These are phyloP conservation scores for Macrotus californicus DNA, from an alignment of 2,113 vertebrate species.

Conservation along the genomic window DNA sequence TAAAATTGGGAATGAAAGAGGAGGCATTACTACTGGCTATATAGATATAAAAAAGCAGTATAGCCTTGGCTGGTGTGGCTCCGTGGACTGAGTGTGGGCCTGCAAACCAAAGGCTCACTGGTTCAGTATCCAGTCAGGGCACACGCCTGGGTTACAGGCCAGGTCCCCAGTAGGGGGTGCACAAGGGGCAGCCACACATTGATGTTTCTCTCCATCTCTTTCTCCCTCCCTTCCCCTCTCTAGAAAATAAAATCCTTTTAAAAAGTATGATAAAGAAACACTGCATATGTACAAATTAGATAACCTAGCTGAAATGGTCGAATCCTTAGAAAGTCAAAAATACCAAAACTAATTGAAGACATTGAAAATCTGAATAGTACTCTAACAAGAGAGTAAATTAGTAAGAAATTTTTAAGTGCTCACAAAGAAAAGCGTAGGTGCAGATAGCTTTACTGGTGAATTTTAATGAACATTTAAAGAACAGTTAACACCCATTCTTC, in stretches of 20 bases:
- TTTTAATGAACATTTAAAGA: slow-evolving; percentile 6
- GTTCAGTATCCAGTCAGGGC: no score
- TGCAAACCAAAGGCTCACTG: no score
- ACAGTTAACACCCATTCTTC: neutral
- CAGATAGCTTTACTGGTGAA: neutral
- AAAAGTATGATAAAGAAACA: neutral
- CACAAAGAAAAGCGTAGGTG: neutral
- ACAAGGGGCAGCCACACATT: no score
- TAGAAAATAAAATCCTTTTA: no score
- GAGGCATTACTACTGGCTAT: neutral
- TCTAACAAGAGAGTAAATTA: neutral
- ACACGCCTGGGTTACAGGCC: no score
- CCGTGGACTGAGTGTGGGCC: no score
- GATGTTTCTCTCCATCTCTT: no score
- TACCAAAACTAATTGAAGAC: neutral
- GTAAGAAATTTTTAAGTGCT: neutral
- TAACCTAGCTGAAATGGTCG: neutral
- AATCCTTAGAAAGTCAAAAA: neutral
- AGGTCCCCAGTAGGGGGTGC: no score
- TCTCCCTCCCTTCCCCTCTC: no score
- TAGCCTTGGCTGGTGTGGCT: no score
- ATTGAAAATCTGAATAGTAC: neutral
- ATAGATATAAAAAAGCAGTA: neutral
- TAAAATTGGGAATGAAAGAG: slow-evolving; percentile 5
- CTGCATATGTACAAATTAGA: neutral